Evolutionary conservation across 2,888 invertebrate species (phyloP), one percentile per base, ranked within the genome.

Genomic region (Antheraea assamensis): DNA sequence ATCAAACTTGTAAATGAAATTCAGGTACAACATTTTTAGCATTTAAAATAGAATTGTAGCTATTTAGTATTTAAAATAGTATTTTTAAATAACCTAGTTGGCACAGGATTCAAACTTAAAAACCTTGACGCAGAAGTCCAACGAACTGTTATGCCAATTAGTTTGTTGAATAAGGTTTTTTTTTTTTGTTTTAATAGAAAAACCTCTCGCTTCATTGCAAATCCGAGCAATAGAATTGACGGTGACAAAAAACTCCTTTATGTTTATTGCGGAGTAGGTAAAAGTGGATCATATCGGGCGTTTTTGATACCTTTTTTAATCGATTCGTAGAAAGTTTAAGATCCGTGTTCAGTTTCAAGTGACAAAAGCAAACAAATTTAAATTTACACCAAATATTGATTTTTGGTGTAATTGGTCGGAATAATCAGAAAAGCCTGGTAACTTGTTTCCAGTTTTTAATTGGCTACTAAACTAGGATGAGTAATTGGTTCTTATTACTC

Each of bases 261-360:
- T 80, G 82, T 80, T 81, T 81, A 83, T 83, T 17, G 61, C 27
- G 5, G 30, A 30, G 80, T 76, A 78, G 75, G 83, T 80, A 88
- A 88, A 89, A 86, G 85, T 88, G 79, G 84, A 83, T 81, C 82
- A 82, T 83, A 83, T 84, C 77, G 76, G 78, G 78, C 78, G 81
- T 31, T 30, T 27, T 13, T 70, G 55, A 55, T 42, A 27, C 58
- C 35, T 73, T 17, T 70, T 55, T 73, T 58, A 31, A 47, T 72
- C 55, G 27, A 47, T 64, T 24, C 27, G 10, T 30, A 42, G 35
- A n/a, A 58, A 71, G n/a, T 52, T 31, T n/a, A 55, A n/a, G 31
- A 21, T 19, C 27, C 42, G 27, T 1, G 17, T 42, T 71, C 27
- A n/a, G 8, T 24, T 64, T 30, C 30, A 64, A 27, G 1, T 7